These are phyloP conservation scores for Hycleus phaleratus DNA, from an alignment of 1,140 invertebrate genomes.

Conservation along the genomic window DNA sequence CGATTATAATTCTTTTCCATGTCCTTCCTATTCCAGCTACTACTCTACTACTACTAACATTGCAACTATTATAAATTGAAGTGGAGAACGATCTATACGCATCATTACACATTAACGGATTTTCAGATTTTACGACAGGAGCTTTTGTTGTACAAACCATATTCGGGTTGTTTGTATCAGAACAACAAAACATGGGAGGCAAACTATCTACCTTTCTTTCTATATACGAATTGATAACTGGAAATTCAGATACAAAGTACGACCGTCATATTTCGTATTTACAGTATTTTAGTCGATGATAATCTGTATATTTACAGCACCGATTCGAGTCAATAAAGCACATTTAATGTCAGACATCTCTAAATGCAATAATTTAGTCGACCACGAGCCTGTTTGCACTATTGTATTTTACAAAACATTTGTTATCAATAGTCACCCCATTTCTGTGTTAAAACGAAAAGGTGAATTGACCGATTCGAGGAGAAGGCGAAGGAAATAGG, in stretches of 20 bases:
- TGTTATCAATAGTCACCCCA: neutral
- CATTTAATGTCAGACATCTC: slow-evolving; percentile 14
- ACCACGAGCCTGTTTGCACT: slow-evolving; percentile 15
- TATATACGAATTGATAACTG: too few species aligned
- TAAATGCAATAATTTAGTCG: slow-evolving; percentile 11
- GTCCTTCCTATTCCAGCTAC: neutral
- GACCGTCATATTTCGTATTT: slow-evolving; percentile 14
- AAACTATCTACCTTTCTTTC: too few species aligned
- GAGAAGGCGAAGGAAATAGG: too few species aligned
- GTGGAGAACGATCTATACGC: slow-evolving; percentile 22
- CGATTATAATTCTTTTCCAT: slow-evolving; percentile 1
- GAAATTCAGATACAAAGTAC: neutral
- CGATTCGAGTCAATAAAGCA: slow-evolving; percentile 17
- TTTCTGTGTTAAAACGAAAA: too few species aligned
- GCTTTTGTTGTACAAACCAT: too few species aligned
- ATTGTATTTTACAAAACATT: slow-evolving; percentile 2
- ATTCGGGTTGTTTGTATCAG: too few species aligned
- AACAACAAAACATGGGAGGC: too few species aligned
- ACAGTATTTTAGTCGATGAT: slow-evolving; percentile 3
- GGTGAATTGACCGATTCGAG: too few species aligned
- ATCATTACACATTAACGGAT: slow-evolving; percentile 34
- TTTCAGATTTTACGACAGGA: slow-evolving; percentile 11
- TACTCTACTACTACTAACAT: neutral
- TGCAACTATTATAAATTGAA: neutral
- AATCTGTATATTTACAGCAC: slow-evolving; percentile 20